A percentile compares a stretch with the other conserved stretches of the same genome.
Conservation (phyloP, 1,140 invertebrate genomes). For the Pachypeltis micranthus region DNA sequence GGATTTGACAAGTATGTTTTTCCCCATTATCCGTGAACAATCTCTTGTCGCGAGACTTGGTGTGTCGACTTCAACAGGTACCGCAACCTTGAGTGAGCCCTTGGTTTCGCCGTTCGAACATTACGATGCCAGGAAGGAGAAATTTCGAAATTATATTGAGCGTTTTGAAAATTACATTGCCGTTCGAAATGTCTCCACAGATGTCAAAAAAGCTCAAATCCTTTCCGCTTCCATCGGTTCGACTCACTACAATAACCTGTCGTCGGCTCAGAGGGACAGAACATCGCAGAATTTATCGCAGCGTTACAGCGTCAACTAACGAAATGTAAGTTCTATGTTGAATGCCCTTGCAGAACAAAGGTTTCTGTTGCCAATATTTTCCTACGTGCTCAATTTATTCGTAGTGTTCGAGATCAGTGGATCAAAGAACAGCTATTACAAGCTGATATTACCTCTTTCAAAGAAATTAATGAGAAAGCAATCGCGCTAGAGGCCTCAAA, state of each 20-base stretch:
- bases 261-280: not conserved
- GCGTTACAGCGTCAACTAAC: not conserved
- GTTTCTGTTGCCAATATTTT: not conserved
- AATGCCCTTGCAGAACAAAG: not conserved
- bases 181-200: not conserved
- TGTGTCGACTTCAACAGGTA: too few relatives aligned
- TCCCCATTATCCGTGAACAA: too few relatives aligned
- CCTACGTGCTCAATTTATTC: not conserved
- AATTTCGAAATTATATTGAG: too few relatives aligned
- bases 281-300: slow-evolving; percentile 2
- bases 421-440: not conserved
- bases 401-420: slow-evolving; percentile 2
- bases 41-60: too few relatives aligned
- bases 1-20: too few relatives aligned
- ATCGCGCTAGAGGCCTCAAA: not conserved
- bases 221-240: not conserved
- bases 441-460: not conserved
- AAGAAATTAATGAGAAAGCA: not conserved
- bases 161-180: too few relatives aligned
- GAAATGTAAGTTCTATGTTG: not conserved
- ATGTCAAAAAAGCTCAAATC: not conserved
- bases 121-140: too few relatives aligned
- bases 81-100: too few relatives aligned
- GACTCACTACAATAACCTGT: not conserved
- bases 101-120: too few relatives aligned